Evolutionary conservation across 37 sponge, comb jelly and placozoan genomes (phyloP), one percentile per base, ranked within the genome.

Genomic region (Ianthella basta): DNA sequence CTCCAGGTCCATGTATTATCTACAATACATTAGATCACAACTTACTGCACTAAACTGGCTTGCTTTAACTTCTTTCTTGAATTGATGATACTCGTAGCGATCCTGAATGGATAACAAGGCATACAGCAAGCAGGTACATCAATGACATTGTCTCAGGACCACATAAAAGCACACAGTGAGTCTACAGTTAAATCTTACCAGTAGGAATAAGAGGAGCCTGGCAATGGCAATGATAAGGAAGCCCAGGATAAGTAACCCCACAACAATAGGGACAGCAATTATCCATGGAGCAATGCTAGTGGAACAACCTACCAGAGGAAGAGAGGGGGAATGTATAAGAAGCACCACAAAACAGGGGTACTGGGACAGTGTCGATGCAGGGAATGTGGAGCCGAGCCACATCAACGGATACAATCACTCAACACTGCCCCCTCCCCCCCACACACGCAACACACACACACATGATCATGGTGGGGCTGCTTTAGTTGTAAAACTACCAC

Each of bases 191-290:
- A 72, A 4, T 70, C 92, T 92, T 50, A 92, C 92, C 92, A 88
- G 29, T 12, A 88, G 59, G 23, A 89, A 21, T 70, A 89, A 67
- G 63, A 89, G 61, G 41, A 92, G 50, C 66, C 86, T 92, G 75
- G 89, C 67, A 60, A 88, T 67, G 60, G 83, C 19, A 10, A 88
- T 23, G 40, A 86, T 40, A 21, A 89, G 13, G 21, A 86, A 35
- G 27, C 92, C 93, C 3, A 92, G 14, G 32, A 88, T 0, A 25
- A 88, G 56, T 24, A 92, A 87, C 23, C 33, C 64, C 0, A 23
- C 67, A 0, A 88, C 29, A 27, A 88, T 79, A 24, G 89, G 79
- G 33, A 86, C 57, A 34, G 86, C 88, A 80, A 91, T 70, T 65
- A 37, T 60, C 86, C 86, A 91, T 18, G 68, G 29, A 21, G 67